Base-by-base conservation (phyloP, 1,140 invertebrate genomes). In the Hyphantria cunea region DNA sequence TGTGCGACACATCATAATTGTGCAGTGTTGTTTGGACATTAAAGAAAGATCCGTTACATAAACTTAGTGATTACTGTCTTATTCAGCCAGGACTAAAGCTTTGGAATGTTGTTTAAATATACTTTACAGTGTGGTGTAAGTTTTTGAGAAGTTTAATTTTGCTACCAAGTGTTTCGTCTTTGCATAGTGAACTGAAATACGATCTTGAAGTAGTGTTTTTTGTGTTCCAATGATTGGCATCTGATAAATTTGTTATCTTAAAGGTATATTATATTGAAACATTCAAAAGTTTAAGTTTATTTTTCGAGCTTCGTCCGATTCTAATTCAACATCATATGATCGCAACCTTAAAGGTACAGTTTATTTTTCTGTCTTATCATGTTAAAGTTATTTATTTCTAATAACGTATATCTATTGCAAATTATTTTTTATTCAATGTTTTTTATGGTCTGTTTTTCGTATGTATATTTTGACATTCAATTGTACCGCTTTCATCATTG, bases 1-100 rank as follows among this genome's bases (percentile, higher is more conserved):
- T 73, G 70, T 74, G 69, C 67, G 66, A 70, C 65, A 76, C 75
- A 71, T 75, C 66, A 74, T 73, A 78, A 71, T 74, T 69, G 74
- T 75, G 70, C 63, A 70, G 70, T 78, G 72, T 63, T 68, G 56
- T 70, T 47, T 42, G 47, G 25, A 72, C 72, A 60, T 66, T 64
- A 58, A 31, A 66, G 9, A 71, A 68, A 44, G 64, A 59, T 66
- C 54, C 47, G 51, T 54, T 44, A 3, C 49, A 33, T 68, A 39
- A 25, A 68, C 68, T 44, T 32, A 41, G 64, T 66, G 59, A 44
- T 41, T 60, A 49, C 32, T 32, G 8, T 39, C 44, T 45, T 31
- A 50, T 44, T 56, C 11, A 56, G 31, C 31, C 39, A 41, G 10
- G 9, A 49, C 25, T 32, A 37, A 47, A 33, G 34, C 69, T 12